These are phyloP conservation scores for Criorhina ranunculi DNA, from an alignment of 2,888 invertebrate genomes.

Conservation along the genomic window DNA sequence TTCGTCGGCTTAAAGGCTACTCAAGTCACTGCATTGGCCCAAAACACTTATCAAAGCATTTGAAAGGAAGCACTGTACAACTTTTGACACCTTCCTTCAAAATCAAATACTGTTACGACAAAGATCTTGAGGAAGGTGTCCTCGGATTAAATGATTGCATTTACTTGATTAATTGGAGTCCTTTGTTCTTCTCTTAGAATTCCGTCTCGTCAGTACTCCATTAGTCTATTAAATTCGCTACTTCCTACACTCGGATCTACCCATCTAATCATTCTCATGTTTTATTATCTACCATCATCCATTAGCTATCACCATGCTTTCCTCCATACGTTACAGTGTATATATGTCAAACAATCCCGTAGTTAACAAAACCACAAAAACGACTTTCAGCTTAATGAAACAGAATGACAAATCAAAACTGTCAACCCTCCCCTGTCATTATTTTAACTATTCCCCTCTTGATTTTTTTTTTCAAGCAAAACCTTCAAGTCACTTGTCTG, in stretches of 20 bases:
- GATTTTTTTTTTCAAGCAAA: not conserved
- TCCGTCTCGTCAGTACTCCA: not conserved
- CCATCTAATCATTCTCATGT: not conserved
- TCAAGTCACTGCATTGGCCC: too few relatives aligned
- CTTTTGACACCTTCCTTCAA: too few relatives aligned
- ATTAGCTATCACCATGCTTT: not conserved
- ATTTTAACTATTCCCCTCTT: conserved; percentile 4
- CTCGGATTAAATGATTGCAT: too few relatives aligned
- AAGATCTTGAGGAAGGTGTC: too few relatives aligned
- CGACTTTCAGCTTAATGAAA: conserved; percentile 40
- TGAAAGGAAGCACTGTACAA: too few relatives aligned
- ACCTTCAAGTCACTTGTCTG: conserved; percentile 15
- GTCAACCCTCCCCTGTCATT: conserved; percentile 12
- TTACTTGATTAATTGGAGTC: too few relatives aligned
- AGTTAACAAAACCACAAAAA: conserved; percentile 11
- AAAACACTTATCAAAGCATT: too few relatives aligned
- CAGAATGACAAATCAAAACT: conserved; percentile 58
- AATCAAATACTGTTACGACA: too few relatives aligned
- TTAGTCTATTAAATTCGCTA: not conserved
- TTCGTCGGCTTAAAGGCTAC: too few relatives aligned
- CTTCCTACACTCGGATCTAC: not conserved
- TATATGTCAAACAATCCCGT: not conserved
- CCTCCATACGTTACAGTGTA: not conserved
- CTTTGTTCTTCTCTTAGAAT: too few relatives aligned
- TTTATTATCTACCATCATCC: not conserved